phyloP scores from a whole-genome alignment of 2,113 vertebrate species.

The Spheniscus mendiculus region DNA sequence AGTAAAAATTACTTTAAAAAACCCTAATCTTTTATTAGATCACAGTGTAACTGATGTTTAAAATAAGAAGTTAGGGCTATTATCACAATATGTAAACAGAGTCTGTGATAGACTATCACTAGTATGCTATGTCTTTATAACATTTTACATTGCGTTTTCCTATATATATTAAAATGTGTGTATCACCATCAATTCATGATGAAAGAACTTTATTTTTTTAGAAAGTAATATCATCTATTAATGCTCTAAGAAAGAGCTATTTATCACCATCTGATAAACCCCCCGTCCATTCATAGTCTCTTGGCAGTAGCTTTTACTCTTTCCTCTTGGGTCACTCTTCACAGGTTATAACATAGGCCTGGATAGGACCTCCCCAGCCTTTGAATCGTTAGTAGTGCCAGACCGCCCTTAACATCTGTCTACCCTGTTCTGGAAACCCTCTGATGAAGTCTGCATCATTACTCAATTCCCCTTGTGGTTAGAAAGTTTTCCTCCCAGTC shows the following conservation, averaged over 20 bases:
- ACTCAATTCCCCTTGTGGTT: slow-evolving; percentile 31
- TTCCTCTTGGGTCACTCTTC: not conserved
- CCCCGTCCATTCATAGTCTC: not conserved
- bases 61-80: slow-evolving; percentile 15
- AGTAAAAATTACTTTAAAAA: slow-evolving; percentile 37
- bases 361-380: slow-evolving; percentile 1
- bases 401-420: slow-evolving; percentile 57
- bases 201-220: not conserved
- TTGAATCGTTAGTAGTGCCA: not conserved
- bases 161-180: not conserved
- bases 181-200: not conserved
- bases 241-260: not conserved
- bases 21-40: slow-evolving; percentile 48
- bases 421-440: slow-evolving; percentile 16
- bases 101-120: not conserved
- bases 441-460: slow-evolving; percentile 50
- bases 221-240: not conserved
- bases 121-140: not conserved
- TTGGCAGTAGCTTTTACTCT: slow-evolving; percentile 14
- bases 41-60: not conserved
- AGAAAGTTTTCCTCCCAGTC: slow-evolving; percentile 56
- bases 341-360: slow-evolving; percentile 4
- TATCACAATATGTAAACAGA: slow-evolving; percentile 18
- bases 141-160: not conserved
- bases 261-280: slow-evolving; percentile 29